These are phyloP conservation scores for Drosophila ficusphila DNA, from an alignment of 1,140 invertebrate species.

Conservation along the genomic window DNA sequence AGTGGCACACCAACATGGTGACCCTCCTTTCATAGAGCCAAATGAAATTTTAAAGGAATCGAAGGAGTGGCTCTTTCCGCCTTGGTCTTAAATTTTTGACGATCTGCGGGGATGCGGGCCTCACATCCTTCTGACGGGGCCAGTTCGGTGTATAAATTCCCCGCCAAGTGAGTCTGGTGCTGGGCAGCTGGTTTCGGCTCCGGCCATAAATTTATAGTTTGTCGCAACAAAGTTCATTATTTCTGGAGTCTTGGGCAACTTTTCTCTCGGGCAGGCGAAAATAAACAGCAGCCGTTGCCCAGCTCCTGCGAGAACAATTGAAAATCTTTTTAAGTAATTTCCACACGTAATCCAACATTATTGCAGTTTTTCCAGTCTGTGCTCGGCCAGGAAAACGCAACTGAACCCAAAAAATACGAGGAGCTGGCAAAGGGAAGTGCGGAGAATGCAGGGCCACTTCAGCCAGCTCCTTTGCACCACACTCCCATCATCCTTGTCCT, in stretches of 20 bases:
- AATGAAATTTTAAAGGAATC: slow-evolving; percentile 3
- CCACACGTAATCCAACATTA: slow-evolving; percentile 83
- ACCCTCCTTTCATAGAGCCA: neutral
- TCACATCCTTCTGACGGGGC: neutral
- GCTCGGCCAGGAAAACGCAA: slow-evolving; percentile 40
- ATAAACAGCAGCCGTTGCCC: slow-evolving; percentile 75
- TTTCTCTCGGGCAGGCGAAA: slow-evolving; percentile 55
- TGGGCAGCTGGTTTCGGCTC: slow-evolving; percentile 35
- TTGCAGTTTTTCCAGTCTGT: slow-evolving; percentile 57
- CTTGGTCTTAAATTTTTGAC: neutral
- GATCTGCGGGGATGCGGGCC: neutral
- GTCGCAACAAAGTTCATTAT: slow-evolving; percentile 81
- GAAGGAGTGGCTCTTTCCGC: neutral
- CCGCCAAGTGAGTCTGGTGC: slow-evolving; percentile 3
- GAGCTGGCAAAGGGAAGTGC: slow-evolving; percentile 26
- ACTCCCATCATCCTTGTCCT: slow-evolving; percentile 6
- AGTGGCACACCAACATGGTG: neutral
- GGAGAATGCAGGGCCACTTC: slow-evolving; percentile 35
- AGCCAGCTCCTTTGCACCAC: neutral
- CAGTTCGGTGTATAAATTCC: slow-evolving; percentile 18
- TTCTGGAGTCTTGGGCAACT: slow-evolving; percentile 60
- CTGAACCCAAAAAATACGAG: slow-evolving; percentile 54
- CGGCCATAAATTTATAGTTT: slow-evolving; percentile 77
- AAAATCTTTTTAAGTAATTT: slow-evolving; percentile 84
- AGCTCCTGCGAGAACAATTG: slow-evolving; percentile 62